Percentiles rank a stretch among this genome's conserved stretches.
phyloP scores from a whole-genome alignment of 2,888 invertebrate species.

The Euclidia mi region DNA sequence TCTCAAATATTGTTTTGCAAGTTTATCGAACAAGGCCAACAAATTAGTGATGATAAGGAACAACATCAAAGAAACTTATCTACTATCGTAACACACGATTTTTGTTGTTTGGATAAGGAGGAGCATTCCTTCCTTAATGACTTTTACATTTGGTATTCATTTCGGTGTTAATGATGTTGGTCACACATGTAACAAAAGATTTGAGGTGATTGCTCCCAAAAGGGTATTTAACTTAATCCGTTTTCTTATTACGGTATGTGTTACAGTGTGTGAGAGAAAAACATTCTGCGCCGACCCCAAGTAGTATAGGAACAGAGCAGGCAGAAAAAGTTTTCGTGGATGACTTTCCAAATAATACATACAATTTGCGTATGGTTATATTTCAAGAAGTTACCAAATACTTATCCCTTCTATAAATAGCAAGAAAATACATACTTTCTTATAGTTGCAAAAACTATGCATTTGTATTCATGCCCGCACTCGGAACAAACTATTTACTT shows the following conservation, averaged over 20 bases:
- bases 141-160: slow-evolving; percentile 1
- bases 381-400: not conserved
- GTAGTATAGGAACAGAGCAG: no score
- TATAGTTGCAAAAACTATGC: slow-evolving; percentile 21
- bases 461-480: slow-evolving; percentile 41
- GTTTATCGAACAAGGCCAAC: slow-evolving; percentile 41
- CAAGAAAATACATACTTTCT: slow-evolving; percentile 21
- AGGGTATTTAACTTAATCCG: no score
- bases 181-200: no score
- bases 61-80: slow-evolving; percentile 26
- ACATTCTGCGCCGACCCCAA: no score
- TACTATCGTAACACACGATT: slow-evolving; percentile 11
- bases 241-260: no score
- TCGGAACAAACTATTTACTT: slow-evolving; percentile 43
- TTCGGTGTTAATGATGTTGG: not conserved
- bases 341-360: no score
- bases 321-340: no score
- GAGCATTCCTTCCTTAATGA: slow-evolving; percentile 1
- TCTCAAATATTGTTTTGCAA: slow-evolving; percentile 34
- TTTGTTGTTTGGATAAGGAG: slow-evolving; percentile 18
- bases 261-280: no score
- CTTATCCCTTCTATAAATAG: not conserved
- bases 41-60: slow-evolving; percentile 45
- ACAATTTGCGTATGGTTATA: not conserved
- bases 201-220: no score